Percentiles rank a stretch among this genome's conserved stretches.
Conservation (phyloP, 2,797 vertebrate genomes). For the Myoxocephalus aenaeus region DNA sequence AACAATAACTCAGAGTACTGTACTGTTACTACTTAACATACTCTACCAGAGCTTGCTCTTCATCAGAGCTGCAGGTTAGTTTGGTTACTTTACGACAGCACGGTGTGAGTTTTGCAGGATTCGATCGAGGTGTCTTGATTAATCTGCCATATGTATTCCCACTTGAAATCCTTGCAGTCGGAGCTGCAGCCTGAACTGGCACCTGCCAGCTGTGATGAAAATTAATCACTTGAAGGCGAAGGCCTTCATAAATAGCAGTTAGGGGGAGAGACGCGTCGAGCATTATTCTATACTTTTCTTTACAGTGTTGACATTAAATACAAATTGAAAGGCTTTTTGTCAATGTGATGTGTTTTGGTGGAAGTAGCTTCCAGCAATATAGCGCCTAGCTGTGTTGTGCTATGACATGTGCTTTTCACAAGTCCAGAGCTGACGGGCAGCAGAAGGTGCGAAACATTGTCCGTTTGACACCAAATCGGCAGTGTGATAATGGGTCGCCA, state of each 20-base stretch:
- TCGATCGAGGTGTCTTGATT: slow-evolving; percentile 41
- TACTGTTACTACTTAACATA: neutral
- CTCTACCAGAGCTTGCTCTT: neutral
- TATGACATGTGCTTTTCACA: slow-evolving; percentile 5
- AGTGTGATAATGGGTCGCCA: slow-evolving; percentile 20
- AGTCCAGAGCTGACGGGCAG: slow-evolving; percentile 12
- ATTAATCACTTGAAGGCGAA: slow-evolving; percentile 18
- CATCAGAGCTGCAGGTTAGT: neutral
- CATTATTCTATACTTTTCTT: neutral
- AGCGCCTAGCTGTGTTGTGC: neutral
- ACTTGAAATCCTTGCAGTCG: slow-evolving; percentile 3
- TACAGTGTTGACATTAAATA: neutral
- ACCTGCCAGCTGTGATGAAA: slow-evolving; percentile 39
- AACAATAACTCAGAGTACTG: neutral
- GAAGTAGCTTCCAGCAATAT: neutral
- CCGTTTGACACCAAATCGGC: slow-evolving; percentile 4
- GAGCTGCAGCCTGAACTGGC: slow-evolving; percentile 21
- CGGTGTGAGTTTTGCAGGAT: neutral
- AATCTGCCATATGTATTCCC: slow-evolving; percentile 33
- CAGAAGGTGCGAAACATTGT: slow-evolving; percentile 24
- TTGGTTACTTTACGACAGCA: neutral
- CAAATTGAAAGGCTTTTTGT: neutral
- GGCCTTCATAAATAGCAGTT: slow-evolving; percentile 19
- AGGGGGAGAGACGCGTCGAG: neutral
- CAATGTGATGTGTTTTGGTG: neutral